Conservation (phyloP, 2,113 vertebrate species). For the Meleagris gallopavo region DNA sequence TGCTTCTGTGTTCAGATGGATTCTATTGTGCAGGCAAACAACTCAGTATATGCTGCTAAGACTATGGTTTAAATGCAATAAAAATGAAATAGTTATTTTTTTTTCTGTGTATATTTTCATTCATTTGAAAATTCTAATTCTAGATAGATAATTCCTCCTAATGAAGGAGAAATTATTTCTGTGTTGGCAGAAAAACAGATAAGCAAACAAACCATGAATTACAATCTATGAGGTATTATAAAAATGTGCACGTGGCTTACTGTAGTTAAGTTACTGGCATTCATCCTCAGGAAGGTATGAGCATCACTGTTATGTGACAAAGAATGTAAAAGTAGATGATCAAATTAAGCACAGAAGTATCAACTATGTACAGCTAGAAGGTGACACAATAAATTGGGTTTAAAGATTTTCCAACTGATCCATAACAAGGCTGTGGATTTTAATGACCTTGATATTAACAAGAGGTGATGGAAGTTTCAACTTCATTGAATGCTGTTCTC, state of each 20-base stretch:
- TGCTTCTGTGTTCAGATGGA: neutral
- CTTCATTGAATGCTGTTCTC: neutral
- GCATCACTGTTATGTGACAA: neutral
- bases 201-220: slow-evolving; percentile 19
- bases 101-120: neutral
- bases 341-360: neutral
- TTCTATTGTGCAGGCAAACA: slow-evolving; percentile 2
- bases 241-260: neutral
- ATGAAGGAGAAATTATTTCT: slow-evolving; percentile 17
- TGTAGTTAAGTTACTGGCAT: neutral
- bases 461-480: neutral
- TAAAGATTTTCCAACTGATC: neutral
- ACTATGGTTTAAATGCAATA: neutral
- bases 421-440: neutral
- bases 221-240: neutral
- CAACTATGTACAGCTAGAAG: neutral
- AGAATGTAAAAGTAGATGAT: neutral
- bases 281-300: neutral
- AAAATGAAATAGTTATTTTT: neutral
- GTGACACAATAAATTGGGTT: neutral
- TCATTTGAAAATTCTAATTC: neutral
- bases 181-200: neutral
- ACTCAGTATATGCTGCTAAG: neutral
- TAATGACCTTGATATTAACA: neutral
- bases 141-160: neutral